Conservation (phyloP, 2,888 invertebrate genomes). For the Iphiclides podalirius region DNA sequence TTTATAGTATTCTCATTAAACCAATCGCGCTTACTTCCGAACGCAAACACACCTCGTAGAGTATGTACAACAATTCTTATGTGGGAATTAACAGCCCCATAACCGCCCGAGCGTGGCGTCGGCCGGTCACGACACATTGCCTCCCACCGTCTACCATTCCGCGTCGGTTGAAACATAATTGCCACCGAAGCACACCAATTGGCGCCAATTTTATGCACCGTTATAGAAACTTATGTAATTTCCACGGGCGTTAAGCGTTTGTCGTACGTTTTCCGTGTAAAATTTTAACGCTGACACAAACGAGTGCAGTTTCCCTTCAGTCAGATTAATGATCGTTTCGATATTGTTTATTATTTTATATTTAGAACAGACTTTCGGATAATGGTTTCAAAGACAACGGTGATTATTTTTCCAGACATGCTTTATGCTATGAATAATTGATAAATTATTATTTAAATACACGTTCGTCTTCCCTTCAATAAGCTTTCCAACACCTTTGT, state of each 20-base stretch:
- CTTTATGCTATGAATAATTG: too few relatives aligned
- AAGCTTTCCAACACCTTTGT: too few relatives aligned
- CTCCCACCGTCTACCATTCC: slow-evolving; percentile 42
- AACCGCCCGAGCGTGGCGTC: slow-evolving; percentile 42
- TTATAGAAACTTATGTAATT: slow-evolving; percentile 19
- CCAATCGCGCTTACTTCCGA: too few relatives aligned
- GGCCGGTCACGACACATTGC: slow-evolving; percentile 61
- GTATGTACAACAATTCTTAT: slow-evolving; percentile 29
- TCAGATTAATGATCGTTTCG: too few relatives aligned
- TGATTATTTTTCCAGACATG: too few relatives aligned
- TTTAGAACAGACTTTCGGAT: too few relatives aligned
- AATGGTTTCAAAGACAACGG: too few relatives aligned
- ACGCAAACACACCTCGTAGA: slow-evolving; percentile 18
- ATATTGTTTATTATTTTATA: too few relatives aligned
- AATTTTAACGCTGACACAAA: background rate
- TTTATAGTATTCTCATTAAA: too few relatives aligned
- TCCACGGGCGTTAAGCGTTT: background rate
- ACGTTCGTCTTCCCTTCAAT: too few relatives aligned
- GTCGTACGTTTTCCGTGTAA: background rate
- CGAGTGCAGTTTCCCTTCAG: too few relatives aligned
- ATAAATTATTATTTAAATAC: too few relatives aligned
- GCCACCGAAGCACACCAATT: slow-evolving; percentile 32
- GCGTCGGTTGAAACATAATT: slow-evolving; percentile 58
- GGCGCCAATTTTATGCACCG: slow-evolving; percentile 31
- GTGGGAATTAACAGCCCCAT: slow-evolving; percentile 35